Conservation (phyloP, 2,888 invertebrate genomes). For the Charanyca ferruginea region DNA sequence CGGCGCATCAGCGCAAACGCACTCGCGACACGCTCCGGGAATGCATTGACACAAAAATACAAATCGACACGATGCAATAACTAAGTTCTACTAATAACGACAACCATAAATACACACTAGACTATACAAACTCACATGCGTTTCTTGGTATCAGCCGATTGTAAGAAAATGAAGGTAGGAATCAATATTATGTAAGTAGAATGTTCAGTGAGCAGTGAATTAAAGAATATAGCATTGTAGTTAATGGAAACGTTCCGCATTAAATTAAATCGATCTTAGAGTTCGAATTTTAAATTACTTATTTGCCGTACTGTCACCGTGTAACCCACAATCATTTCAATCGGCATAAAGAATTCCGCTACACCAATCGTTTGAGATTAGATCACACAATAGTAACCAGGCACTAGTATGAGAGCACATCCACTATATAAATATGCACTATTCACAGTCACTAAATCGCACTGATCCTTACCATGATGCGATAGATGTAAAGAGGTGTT, state of each 20-base stretch:
- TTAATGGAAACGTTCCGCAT: constrained; percentile 41
- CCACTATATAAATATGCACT: constrained; percentile 77
- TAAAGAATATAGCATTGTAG: constrained; percentile 32
- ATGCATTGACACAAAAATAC: constrained; percentile 51
- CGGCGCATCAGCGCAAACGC: constrained; percentile 72
- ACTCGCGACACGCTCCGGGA: constrained; percentile 61
- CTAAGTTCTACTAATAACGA: constrained; percentile 26
- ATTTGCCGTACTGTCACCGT: constrained; percentile 41
- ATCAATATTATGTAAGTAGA: constrained; percentile 62
- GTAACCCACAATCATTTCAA: constrained; percentile 38
- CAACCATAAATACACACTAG: constrained; percentile 39
- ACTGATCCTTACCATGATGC: constrained; percentile 87
- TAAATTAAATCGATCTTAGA: constrained; percentile 37
- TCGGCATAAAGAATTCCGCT: constrained; percentile 37
- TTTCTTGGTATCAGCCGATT: constrained; percentile 48
- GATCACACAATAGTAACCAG: constrained; percentile 63
- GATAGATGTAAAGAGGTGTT: constrained; percentile 69
- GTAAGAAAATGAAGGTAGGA: constrained; percentile 57
- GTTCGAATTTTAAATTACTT: constrained; percentile 30
- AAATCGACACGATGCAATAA: constrained; percentile 28
- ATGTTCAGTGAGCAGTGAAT: constrained; percentile 48
- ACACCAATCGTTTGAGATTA: constrained; percentile 42
- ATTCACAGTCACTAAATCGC: constrained; percentile 79
- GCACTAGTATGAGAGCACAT: constrained; percentile 73
- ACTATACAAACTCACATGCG: constrained; percentile 26